Evolutionary conservation across 1,140 invertebrate species (phyloP).

Genomic region (Penaeus indicus): DNA sequence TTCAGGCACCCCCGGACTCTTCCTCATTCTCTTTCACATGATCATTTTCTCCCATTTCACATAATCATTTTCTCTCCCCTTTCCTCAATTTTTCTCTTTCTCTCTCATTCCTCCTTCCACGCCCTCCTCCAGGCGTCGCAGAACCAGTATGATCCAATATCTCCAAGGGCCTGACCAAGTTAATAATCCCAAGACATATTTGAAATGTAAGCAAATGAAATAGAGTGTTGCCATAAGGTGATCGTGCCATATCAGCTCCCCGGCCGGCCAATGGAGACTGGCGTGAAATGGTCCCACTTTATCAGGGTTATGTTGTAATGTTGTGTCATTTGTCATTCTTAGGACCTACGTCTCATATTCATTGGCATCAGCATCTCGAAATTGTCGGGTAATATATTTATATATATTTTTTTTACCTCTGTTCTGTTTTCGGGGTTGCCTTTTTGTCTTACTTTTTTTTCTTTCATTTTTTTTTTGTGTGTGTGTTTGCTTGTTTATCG

Average conservation of each 20-base stretch:
- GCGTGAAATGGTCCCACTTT: constrained; percentile 57
- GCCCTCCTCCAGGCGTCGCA: constrained; percentile 29
- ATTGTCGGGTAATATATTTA: constrained; percentile 11
- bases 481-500: background rate
- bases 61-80: too few species aligned
- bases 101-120: background rate
- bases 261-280: constrained; percentile 56
- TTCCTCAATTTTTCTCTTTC: background rate
- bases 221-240: constrained; percentile 60
- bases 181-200: constrained; percentile 47
- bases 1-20: too few species aligned
- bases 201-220: constrained; percentile 60
- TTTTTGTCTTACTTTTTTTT: background rate
- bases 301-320: constrained; percentile 63
- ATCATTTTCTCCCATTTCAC: too few species aligned
- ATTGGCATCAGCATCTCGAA: constrained; percentile 56
- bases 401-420: constrained; percentile 41
- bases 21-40: too few species aligned
- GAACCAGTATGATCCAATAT: constrained; percentile 21
- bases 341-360: constrained; percentile 55
- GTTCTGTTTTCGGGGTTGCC: background rate
- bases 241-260: constrained; percentile 61
- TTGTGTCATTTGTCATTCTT: constrained; percentile 62
- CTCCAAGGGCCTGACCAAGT: constrained; percentile 27
- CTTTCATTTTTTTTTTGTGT: background rate